Evolutionary conservation across 2,888 invertebrate species (phyloP).

Genomic region (Tenthredo livida): DNA sequence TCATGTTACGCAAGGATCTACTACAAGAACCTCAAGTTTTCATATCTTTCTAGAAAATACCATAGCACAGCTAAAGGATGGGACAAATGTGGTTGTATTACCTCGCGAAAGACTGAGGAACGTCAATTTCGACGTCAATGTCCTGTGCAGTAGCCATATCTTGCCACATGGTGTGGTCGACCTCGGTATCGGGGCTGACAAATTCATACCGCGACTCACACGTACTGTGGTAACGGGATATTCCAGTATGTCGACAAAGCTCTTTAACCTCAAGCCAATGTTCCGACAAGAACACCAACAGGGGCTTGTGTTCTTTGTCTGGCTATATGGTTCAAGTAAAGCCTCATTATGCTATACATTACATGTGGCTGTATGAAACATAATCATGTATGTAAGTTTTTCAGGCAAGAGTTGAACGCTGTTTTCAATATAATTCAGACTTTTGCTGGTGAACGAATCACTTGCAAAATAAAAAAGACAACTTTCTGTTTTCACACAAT

Average conservation of each 20-base stretch:
- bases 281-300: constrained; percentile 38
- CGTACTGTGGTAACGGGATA: constrained; percentile 35
- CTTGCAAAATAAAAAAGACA: neutral
- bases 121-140: constrained; percentile 14
- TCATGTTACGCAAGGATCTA: neutral
- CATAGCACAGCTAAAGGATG: neutral
- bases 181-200: neutral
- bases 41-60: neutral
- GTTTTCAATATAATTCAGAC: neutral
- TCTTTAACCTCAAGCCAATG: constrained; percentile 31
- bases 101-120: neutral
- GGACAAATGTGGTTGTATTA: neutral
- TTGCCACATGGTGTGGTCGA: constrained; percentile 4
- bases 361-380: neutral
- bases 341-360: neutral
- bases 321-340: constrained; percentile 20
- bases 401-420: neutral
- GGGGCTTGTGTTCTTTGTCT: constrained; percentile 33
- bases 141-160: constrained; percentile 10
- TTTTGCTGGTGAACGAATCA: no score
- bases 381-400: neutral
- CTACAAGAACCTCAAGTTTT: neutral
- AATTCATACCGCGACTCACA: constrained; percentile 39
- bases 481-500: neutral
- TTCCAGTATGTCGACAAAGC: constrained; percentile 34